Evolutionary conservation across 2,113 vertebrate species (phyloP), one percentile per base, ranked within the genome.

Genomic region (Xerus inauris): DNA sequence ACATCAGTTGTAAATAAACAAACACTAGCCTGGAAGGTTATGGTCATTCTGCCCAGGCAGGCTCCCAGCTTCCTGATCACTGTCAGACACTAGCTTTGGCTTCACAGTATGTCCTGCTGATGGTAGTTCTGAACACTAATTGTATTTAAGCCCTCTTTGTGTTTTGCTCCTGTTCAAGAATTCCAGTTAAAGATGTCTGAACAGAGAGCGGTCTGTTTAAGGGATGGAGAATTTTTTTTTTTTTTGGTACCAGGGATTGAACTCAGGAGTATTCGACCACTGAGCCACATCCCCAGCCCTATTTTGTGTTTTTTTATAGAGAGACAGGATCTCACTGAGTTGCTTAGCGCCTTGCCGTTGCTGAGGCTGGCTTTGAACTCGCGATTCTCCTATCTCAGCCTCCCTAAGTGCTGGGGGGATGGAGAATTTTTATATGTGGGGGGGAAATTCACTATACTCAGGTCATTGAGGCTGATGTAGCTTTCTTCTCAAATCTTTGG

Each of bases 1-100:
- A 97, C 89, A 12, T 93, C 12, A 28, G 96, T 85, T 95, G 97
- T 97, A 97, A 96, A 97, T 97, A 98, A 97, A 90, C 94, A 97
- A 95, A 96, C 92, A 73, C 87, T 91, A 0, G 57, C 69, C 85
- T 71, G 89, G 95, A 97, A 93, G 20, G 38, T 38, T 75, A n/a
- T 10, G 89, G 93, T 96, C 97, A 93, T 93, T 91, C 79, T 93
- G 75, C 69, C 95, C 62, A 96, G 97, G 97, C 95, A 94, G 85
- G 28, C 79, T 64, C 94, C 97, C 96, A 91, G 54, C 51, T 94
- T 76, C 86, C 82, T 96, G 89, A 65, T 91, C 49, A 42, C 91
- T 65, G 93, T 93, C 95, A 94, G 96, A 87, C 93, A 45, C 96
- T 14, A 19, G 59, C 69, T 22, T 38, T 47, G 82, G 91, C 93